These are phyloP conservation scores for Sebastes steindachneri DNA, from an alignment of 2,797 vertebrate genomes.

Conservation along the genomic window DNA sequence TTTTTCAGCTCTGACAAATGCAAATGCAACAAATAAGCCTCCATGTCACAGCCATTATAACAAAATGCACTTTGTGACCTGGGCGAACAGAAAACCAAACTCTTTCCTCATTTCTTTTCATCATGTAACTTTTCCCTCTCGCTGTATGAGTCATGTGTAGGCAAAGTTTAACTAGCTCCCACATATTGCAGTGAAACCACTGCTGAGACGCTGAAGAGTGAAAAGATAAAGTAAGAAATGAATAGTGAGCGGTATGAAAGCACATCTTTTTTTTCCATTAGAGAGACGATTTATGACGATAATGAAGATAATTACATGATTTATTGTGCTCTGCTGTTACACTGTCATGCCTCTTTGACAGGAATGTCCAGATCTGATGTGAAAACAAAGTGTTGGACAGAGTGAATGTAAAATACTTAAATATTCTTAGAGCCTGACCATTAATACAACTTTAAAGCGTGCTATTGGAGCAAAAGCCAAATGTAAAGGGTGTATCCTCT, in stretches of 20 bases:
- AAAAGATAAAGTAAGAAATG: not conserved
- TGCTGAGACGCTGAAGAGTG: not conserved
- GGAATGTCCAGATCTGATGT: not conserved
- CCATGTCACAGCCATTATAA: not conserved
- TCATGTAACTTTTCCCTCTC: not conserved
- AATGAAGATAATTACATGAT: not conserved
- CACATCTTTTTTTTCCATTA: not conserved
- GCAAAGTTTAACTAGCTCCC: constrained; percentile 16
- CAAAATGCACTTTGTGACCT: not conserved
- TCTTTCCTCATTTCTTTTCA: not conserved
- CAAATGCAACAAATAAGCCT: not conserved
- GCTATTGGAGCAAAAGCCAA: not conserved
- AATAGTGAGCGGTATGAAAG: not conserved
- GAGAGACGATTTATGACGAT: not conserved
- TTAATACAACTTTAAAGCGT: not conserved
- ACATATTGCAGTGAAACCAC: constrained; percentile 11
- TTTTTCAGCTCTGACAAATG: not conserved
- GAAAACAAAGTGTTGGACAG: not conserved
- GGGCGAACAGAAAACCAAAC: not conserved
- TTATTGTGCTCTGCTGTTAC: not conserved
- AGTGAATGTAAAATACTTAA: not conserved
- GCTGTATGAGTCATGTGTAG: constrained; percentile 18
- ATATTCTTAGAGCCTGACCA: not conserved
- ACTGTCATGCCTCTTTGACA: not conserved
- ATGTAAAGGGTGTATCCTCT: not conserved